Evolutionary conservation across 2,113 vertebrate genomes (phyloP).

Genomic region (Thamnophis sirtalis): DNA sequence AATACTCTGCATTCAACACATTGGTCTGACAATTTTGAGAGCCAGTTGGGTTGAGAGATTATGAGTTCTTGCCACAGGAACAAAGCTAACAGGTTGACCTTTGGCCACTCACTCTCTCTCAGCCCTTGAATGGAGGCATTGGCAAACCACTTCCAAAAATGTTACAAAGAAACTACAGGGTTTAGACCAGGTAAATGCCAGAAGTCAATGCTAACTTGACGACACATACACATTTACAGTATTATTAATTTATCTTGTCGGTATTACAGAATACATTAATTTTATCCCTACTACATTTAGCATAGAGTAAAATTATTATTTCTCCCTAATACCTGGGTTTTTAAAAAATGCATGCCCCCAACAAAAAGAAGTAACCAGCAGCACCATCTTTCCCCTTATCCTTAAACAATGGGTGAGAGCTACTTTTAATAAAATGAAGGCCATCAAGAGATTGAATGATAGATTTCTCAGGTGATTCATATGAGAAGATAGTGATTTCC

Average conservation of each 20-base stretch:
- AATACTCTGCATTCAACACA: neutral
- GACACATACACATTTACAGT: neutral
- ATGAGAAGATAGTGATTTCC: neutral
- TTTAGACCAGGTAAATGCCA: neutral
- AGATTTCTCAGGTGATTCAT: too few relatives aligned
- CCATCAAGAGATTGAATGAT: neutral
- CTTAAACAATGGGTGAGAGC: neutral
- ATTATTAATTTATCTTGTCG: neutral
- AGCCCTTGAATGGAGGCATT: neutral
- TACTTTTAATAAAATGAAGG: neutral
- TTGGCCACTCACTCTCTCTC: neutral
- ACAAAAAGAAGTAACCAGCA: neutral
- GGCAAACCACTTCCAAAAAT: neutral
- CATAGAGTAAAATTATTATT: neutral
- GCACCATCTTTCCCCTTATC: neutral
- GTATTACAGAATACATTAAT: neutral
- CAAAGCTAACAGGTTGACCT: neutral
- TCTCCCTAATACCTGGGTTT: neutral
- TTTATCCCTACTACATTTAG: neutral
- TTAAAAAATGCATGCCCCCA: neutral
- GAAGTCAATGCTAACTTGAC: neutral
- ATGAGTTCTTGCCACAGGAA: neutral
- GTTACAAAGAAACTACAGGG: neutral
- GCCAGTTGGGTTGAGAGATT: neutral
- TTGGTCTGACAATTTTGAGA: neutral